These are phyloP conservation scores for Okapia johnstoni DNA, from an alignment of 2,113 vertebrate genomes.

Conservation along the genomic window DNA sequence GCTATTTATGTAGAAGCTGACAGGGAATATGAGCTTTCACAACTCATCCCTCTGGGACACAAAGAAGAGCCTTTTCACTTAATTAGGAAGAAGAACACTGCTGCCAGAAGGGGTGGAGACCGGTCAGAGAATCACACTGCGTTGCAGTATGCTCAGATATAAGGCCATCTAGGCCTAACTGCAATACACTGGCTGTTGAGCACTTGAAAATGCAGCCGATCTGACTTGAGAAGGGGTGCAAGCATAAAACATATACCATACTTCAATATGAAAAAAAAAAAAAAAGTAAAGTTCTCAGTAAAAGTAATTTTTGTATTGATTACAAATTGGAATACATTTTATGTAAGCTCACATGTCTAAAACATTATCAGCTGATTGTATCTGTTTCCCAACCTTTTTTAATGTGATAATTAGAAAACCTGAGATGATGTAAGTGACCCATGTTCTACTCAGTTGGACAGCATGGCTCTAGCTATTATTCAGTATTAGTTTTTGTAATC, in stretches of 20 bases:
- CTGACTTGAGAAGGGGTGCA: not conserved
- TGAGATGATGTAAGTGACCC: not conserved
- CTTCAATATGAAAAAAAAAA: not conserved
- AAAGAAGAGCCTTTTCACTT: not conserved
- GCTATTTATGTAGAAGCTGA: not conserved
- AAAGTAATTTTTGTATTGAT: not conserved
- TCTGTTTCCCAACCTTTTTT: not conserved
- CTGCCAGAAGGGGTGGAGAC: not conserved
- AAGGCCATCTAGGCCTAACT: not conserved
- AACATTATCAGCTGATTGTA: not conserved
- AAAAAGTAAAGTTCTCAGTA: not conserved
- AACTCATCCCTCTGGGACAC: not conserved
- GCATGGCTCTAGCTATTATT: rapidly evolving
- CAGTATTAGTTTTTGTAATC: not conserved
- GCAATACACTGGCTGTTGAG: not conserved
- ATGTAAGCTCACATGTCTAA: not conserved
- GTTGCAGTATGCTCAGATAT: too few species aligned
- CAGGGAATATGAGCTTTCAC: not conserved
- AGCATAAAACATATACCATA: not conserved
- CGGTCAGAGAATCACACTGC: not conserved
- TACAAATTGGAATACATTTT: not conserved
- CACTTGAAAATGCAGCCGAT: not conserved
- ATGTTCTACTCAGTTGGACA: not conserved
- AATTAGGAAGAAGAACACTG: not conserved
- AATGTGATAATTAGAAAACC: not conserved